These are phyloP conservation scores for Hylia prasina DNA, from an alignment of 2,113 vertebrate species.

Conservation along the genomic window DNA sequence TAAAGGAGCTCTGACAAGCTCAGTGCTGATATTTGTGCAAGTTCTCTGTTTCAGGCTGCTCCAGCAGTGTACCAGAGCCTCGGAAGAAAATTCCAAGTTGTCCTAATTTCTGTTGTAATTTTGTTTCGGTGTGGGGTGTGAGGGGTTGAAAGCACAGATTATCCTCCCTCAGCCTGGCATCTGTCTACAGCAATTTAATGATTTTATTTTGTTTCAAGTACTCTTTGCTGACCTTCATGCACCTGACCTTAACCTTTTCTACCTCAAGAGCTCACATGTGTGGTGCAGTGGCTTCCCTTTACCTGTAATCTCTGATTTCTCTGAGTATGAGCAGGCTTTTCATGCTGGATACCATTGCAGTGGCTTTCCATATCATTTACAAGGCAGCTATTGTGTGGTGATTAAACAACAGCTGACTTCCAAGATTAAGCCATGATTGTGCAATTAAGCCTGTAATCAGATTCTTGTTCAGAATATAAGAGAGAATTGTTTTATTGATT, in stretches of 20 bases:
- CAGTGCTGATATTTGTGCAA: background rate
- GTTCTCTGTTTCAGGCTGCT: background rate
- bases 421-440: conserved; percentile 57
- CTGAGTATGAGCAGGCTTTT: background rate
- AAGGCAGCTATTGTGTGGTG: conserved; percentile 52
- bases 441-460: conserved; percentile 66
- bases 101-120: background rate
- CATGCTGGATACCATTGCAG: background rate
- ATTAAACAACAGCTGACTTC: conserved; percentile 66
- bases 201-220: background rate
- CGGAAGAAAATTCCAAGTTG: background rate
- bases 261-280: accelerated
- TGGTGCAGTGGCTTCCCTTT: background rate
- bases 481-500: conserved; percentile 41
- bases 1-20: background rate
- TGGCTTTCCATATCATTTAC: conserved; percentile 54
- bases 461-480: conserved; percentile 32
- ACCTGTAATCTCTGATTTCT: background rate
- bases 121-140: accelerated
- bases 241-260: background rate
- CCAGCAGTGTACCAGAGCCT: background rate
- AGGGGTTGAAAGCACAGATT: background rate
- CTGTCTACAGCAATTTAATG: background rate
- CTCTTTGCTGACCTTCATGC: background rate
- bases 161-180: background rate